Evolutionary conservation across 2,888 invertebrate genomes (phyloP), one percentile per base, ranked within the genome.

Genomic region (Cosmopolites sordidus): DNA sequence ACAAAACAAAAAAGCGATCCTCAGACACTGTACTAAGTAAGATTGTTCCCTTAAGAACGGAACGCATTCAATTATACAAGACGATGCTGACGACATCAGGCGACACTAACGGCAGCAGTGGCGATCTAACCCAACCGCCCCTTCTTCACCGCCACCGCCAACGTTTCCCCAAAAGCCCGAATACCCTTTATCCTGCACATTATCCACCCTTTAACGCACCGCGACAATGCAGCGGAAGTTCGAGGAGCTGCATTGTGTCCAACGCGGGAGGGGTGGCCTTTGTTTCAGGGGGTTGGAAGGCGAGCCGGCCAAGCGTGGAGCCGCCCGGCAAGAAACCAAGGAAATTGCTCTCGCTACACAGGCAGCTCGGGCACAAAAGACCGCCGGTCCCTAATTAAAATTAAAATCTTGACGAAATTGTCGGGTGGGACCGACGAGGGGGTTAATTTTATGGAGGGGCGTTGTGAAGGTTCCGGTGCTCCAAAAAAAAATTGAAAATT

Each of bases 161-260:
- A n/a, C n/a, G n/a, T n/a, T n/a, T 8, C 41, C 41, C 33, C 18
- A 29, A 16, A 40, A 40, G n/a, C n/a, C 54, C 44, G 40, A 47
- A 51, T 49, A 52, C 56, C 56, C 56, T 56, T 56, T 56, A 56
- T 56, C 56, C 55, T 51, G 59, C 66, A 67, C 70, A 72, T 73
- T 73, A 73, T 72, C 71, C 73, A 73, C 72, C 73, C 73, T 73
- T 73, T 73, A 72, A 74, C 73, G 73, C 73, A 73, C 73, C 67
- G 67, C 70, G 68, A 73, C 73, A 74, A 73, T 73, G 73, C 73
- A 71, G 64, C 73, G 73, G 74, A 73, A 74, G 71, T 69, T 67
- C 69, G 68, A 68, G 69, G 67, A 68, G 68, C 70, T 72, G 73
- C 72, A 73, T 73, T 73, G 73, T 73, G 73, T 73, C 73, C 72